These are phyloP conservation scores for Nasua narica DNA, from an alignment of 2,797 vertebrate genomes.

Conservation along the genomic window DNA sequence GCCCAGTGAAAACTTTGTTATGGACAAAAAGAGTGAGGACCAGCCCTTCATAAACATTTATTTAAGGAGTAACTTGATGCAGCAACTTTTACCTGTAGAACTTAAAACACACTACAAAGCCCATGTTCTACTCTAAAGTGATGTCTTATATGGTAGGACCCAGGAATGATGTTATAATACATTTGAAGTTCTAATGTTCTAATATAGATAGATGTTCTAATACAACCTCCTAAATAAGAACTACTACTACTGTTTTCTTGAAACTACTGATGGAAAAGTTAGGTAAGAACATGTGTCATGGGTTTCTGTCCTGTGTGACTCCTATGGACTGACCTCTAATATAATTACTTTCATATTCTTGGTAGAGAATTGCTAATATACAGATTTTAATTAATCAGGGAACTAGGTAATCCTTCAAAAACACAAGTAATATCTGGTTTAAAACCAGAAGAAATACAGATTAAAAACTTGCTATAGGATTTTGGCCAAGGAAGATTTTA, in stretches of 20 bases:
- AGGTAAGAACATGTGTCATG: background rate
- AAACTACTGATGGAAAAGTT: background rate
- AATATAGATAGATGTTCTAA: background rate
- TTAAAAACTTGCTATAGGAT: background rate
- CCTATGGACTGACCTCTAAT: background rate
- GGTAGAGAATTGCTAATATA: background rate
- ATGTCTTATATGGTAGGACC: background rate
- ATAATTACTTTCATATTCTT: background rate
- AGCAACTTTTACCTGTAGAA: background rate
- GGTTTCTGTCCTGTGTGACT: background rate
- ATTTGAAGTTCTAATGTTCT: background rate
- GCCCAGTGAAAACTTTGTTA: background rate
- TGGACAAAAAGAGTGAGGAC: background rate
- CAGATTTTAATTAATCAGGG: background rate
- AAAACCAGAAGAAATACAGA: background rate
- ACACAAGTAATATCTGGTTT: background rate
- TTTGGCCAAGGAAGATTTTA: slow-evolving; percentile 5
- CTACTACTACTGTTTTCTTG: background rate
- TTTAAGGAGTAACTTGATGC: background rate
- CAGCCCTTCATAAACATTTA: background rate
- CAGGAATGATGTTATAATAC: background rate
- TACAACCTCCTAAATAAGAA: background rate
- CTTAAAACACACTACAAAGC: background rate
- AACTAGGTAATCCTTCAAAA: background rate
- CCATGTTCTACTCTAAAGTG: background rate